A percentile compares a stretch with the other conserved stretches of the same genome.
phyloP scores from a whole-genome alignment of 1,140 invertebrate species.

The Lethrus apterus region DNA sequence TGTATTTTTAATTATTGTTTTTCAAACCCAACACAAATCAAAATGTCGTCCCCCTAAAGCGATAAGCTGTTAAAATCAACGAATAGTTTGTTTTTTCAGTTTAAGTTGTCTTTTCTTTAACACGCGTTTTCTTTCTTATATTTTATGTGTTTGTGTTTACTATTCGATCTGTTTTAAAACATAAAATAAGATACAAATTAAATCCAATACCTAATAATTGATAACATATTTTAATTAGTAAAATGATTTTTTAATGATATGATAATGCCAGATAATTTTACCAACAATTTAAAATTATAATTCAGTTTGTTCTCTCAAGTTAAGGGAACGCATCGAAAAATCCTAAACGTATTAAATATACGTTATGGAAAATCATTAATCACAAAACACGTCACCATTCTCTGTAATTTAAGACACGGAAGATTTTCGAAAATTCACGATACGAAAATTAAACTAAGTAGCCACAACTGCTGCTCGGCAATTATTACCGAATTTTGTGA shows the following conservation, averaged over 20 bases:
- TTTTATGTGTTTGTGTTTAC: too few relatives aligned
- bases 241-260: background rate
- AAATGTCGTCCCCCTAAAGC: too few relatives aligned
- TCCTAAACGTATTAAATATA: background rate
- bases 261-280: background rate
- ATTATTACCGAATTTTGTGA: background rate
- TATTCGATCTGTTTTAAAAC: too few relatives aligned
- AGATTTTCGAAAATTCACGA: background rate
- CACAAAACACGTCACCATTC: background rate
- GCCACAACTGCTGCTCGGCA: background rate
- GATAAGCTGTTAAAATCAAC: too few relatives aligned
- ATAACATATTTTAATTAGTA: background rate
- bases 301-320: background rate
- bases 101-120: too few relatives aligned
- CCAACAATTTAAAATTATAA: background rate
- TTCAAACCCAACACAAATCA: too few relatives aligned
- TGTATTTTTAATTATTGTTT: too few relatives aligned
- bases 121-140: too few relatives aligned
- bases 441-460: background rate
- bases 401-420: background rate
- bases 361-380: background rate
- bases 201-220: background rate
- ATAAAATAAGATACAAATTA: too few relatives aligned
- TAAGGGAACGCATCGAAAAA: background rate
- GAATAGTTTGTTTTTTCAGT: too few relatives aligned